Conservation (phyloP, 53 echinoderm and acorn worm genomes). For the Echinometra lucunter region DNA sequence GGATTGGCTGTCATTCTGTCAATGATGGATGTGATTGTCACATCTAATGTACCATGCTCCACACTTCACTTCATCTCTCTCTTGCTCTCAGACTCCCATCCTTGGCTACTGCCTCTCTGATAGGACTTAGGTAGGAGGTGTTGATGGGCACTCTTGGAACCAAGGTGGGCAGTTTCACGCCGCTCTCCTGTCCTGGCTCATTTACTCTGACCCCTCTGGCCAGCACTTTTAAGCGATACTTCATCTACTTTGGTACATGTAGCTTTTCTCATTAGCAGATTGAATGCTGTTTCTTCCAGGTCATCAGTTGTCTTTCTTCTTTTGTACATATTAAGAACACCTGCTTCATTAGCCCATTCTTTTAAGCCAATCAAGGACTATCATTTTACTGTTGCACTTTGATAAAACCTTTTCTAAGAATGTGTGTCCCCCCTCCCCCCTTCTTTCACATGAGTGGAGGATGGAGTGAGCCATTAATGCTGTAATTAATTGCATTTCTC, state of each 20-base stretch:
- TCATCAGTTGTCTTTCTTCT: background rate
- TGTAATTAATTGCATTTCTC: background rate
- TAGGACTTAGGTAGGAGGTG: background rate
- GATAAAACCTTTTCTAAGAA: background rate
- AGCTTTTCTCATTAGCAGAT: background rate
- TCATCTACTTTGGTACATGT: background rate
- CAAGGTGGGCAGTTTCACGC: background rate
- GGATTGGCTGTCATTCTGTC: conserved; percentile 29
- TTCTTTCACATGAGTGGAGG: background rate
- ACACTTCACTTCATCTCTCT: no score
- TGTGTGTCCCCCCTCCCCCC: no score
- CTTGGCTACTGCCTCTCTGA: background rate
- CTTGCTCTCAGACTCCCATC: background rate
- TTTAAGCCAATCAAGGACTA: background rate
- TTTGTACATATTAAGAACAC: background rate
- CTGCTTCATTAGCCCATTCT: background rate
- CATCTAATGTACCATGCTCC: conserved; percentile 29
- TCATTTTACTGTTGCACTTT: background rate
- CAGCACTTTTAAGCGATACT: background rate
- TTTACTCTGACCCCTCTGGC: background rate
- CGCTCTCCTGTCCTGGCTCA: background rate
- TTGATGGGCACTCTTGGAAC: background rate
- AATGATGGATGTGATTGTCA: conserved; percentile 50
- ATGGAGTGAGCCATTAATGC: background rate
- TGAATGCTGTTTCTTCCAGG: background rate